Percentiles rank a stretch among this genome's conserved stretches.
phyloP scores from a whole-genome alignment of 92 coral and sea anemone species.

The Pocillopora grandis region DNA sequence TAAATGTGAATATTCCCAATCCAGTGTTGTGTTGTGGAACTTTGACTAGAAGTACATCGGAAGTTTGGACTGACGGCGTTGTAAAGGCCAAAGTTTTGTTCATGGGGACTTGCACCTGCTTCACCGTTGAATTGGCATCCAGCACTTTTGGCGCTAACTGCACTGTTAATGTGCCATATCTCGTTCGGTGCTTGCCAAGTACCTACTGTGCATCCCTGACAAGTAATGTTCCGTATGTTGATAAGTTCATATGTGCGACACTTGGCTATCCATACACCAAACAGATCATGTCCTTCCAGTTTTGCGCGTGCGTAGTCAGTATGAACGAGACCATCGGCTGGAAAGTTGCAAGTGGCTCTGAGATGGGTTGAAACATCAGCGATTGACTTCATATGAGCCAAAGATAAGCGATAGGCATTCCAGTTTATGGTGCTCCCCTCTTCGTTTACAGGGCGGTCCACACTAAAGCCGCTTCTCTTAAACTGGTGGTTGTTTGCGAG shows the following conservation, averaged over 20 bases:
- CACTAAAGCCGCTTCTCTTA: neutral
- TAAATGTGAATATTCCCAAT: neutral
- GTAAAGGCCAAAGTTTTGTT: slow-evolving; percentile 3
- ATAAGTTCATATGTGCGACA: slow-evolving; percentile 31
- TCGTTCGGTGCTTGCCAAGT: neutral
- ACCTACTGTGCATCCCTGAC: slow-evolving; percentile 35
- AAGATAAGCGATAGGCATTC: slow-evolving; percentile 46
- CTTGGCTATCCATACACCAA: neutral
- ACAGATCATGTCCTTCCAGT: slow-evolving; percentile 43
- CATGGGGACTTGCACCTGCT: neutral
- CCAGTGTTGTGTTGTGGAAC: neutral
- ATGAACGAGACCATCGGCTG: slow-evolving; percentile 34
- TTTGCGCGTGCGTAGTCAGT: slow-evolving; percentile 56
- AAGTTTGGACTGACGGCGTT: neutral
- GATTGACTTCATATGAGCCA: slow-evolving; percentile 26
- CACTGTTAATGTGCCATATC: slow-evolving; percentile 6
- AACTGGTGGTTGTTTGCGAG: slow-evolving; percentile 18
- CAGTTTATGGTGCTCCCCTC: slow-evolving; percentile 8
- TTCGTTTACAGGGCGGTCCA: slow-evolving; percentile 30
- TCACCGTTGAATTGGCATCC: neutral
- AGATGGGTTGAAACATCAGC: slow-evolving; percentile 18
- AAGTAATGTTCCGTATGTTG: slow-evolving; percentile 36
- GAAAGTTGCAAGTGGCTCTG: slow-evolving; percentile 57
- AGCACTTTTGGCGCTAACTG: neutral
- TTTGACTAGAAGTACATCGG: neutral